Evolutionary conservation across 2,113 vertebrate species (phyloP).

Genomic region (Raja brachyura): DNA sequence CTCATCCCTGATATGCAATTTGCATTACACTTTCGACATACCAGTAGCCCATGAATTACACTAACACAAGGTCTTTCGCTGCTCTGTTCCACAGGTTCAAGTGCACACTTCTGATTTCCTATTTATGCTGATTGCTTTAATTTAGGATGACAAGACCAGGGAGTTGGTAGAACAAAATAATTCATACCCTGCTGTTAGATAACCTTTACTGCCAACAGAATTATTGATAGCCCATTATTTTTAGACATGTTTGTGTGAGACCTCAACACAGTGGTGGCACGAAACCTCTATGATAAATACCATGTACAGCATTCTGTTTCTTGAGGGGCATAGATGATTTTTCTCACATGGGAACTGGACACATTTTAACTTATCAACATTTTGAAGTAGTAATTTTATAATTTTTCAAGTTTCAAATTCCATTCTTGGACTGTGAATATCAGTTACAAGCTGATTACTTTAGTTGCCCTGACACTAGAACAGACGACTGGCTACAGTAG

Average conservation of each 20-base stretch:
- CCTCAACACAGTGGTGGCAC: not conserved
- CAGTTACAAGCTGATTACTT: not conserved
- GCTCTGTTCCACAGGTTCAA: not conserved
- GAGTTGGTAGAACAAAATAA: conserved; percentile 29
- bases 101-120: not conserved
- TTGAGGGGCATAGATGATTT: not conserved
- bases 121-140: conserved; percentile 28
- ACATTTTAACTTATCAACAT: not conserved
- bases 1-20: not conserved
- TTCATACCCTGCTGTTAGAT: conserved; percentile 32
- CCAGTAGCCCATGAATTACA: not conserved
- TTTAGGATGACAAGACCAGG: conserved; percentile 7
- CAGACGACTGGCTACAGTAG: not conserved
- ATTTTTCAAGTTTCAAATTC: not conserved
- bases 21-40: not conserved
- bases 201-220: conserved; percentile 30
- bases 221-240: conserved; percentile 32
- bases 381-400: not conserved
- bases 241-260: conserved; percentile 22
- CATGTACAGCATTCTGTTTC: not conserved
- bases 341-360: not conserved
- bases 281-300: not conserved
- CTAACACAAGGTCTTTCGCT: not conserved
- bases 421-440: not conserved
- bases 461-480: not conserved